Evolutionary conservation across 2,113 vertebrate species (phyloP).

Genomic region (Microcebus ravelobensis): DNA sequence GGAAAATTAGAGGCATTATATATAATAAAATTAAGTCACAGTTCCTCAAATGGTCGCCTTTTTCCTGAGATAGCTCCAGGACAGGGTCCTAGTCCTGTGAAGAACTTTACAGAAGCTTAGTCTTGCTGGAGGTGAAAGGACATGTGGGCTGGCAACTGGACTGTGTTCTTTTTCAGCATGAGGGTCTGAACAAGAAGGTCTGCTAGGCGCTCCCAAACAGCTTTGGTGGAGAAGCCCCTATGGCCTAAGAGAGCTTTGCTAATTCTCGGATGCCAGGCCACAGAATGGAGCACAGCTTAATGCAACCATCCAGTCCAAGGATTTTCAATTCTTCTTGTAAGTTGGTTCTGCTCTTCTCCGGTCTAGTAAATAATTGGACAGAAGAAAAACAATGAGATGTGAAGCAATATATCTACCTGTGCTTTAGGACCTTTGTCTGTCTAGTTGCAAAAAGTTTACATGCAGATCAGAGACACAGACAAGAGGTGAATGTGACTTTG

Average conservation of each 20-base stretch:
- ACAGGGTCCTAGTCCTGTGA: constrained; percentile 46
- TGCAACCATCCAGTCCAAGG: background rate
- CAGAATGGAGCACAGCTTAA: constrained; percentile 43
- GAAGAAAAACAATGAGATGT: constrained; percentile 56
- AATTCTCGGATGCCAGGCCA: constrained; percentile 27
- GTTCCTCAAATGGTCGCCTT: constrained; percentile 45
- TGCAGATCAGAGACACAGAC: constrained; percentile 68
- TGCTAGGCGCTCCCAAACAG: constrained; percentile 40
- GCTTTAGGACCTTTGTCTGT: constrained; percentile 52
- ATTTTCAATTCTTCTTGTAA: constrained; percentile 57
- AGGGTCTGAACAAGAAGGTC: constrained; percentile 19
- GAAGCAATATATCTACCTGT: fast-evolving
- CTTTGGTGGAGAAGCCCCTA: constrained; percentile 40
- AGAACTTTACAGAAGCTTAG: constrained; percentile 45
- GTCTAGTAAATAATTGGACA: constrained; percentile 18
- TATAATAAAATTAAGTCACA: constrained; percentile 30
- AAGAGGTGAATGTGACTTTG: background rate
- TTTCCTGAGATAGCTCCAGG: constrained; percentile 73
- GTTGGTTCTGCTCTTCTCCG: constrained; percentile 63
- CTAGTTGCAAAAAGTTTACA: constrained; percentile 26
- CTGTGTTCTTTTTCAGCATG: constrained; percentile 47
- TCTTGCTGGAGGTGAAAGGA: constrained; percentile 50
- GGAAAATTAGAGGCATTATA: constrained; percentile 47
- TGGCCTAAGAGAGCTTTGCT: background rate
- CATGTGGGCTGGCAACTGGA: background rate